Evolutionary conservation across 2,888 invertebrate species (phyloP).

Genomic region (Apocheima hispidaria): DNA sequence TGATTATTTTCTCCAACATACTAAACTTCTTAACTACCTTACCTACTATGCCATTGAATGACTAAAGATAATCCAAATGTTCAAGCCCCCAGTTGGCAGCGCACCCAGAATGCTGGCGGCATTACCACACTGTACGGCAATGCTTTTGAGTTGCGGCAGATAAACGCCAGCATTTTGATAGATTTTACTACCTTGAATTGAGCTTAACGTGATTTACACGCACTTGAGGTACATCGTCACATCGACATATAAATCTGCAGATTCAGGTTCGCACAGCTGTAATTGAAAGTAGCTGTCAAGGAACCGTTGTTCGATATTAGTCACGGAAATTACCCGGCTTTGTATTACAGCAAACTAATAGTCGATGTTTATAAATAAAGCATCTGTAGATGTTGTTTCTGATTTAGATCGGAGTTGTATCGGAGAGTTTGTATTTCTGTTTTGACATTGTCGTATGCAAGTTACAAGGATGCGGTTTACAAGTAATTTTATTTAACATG

Average conservation of each 20-base stretch:
- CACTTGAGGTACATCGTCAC: conserved; percentile 48
- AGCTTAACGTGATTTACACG: conserved; percentile 31
- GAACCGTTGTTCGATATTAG: conserved; percentile 72
- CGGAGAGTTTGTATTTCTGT: conserved; percentile 13
- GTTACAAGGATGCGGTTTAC: neutral
- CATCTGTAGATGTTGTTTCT: conserved; percentile 49
- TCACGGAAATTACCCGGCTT: conserved; percentile 70
- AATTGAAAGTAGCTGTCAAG: conserved; percentile 73
- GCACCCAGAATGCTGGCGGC: no score
- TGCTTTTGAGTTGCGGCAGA: no score
- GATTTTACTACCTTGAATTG: neutral
- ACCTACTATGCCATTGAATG: no score
- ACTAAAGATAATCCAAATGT: no score
- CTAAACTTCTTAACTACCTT: no score
- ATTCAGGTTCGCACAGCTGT: conserved; percentile 50
- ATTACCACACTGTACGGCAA: no score
- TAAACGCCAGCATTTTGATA: neutral
- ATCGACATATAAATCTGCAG: conserved; percentile 49
- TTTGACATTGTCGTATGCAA: conserved; percentile 12
- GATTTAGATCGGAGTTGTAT: conserved; percentile 45
- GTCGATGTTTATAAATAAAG: conserved; percentile 64
- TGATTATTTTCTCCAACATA: no score
- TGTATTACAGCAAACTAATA: conserved; percentile 69
- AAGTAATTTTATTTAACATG: neutral
- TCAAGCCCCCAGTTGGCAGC: no score